Conservation (phyloP, 2,797 vertebrate species). For the Cossypha heuglini region DNA sequence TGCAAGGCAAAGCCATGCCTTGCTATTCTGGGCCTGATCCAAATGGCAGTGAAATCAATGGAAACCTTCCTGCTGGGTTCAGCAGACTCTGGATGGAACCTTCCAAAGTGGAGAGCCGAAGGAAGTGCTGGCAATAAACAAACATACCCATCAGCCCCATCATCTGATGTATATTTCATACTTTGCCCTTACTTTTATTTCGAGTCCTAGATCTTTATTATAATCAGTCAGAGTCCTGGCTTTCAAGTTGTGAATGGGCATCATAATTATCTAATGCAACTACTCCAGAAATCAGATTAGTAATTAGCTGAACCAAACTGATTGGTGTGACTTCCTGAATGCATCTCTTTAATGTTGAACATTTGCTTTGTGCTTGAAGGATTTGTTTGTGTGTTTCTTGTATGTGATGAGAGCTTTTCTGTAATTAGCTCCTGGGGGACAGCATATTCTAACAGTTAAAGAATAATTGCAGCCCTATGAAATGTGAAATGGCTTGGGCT, state of each 20-base stretch:
- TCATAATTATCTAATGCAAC: constrained; percentile 94
- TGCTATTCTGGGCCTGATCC: background rate
- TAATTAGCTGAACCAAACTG: constrained; percentile 94
- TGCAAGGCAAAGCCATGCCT: background rate
- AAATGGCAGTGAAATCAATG: background rate
- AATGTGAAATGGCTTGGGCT: constrained; percentile 93
- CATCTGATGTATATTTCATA: constrained; percentile 51
- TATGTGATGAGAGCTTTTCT: constrained; percentile 95
- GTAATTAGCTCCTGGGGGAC: constrained; percentile 99
- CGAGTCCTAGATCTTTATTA: constrained; percentile 78
- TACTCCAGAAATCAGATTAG: constrained; percentile 92
- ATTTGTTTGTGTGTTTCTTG: constrained; percentile 99
- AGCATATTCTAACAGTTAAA: constrained; percentile 94
- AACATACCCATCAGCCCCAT: background rate
- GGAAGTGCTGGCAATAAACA: background rate
- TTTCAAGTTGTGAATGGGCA: constrained; percentile 82
- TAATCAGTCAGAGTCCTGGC: constrained; percentile 78
- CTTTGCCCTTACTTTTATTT: constrained; percentile 60
- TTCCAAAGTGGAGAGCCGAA: background rate
- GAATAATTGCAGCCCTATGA: constrained; percentile 97
- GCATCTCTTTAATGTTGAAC: constrained; percentile 96
- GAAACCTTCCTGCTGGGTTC: background rate
- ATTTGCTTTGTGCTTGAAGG: constrained; percentile 99
- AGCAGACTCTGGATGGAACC: background rate
- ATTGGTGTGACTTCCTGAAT: constrained; percentile 92